Evolutionary conservation across 2,888 invertebrate species (phyloP), one percentile per base, ranked within the genome.

Genomic region (Andricus curvator): DNA sequence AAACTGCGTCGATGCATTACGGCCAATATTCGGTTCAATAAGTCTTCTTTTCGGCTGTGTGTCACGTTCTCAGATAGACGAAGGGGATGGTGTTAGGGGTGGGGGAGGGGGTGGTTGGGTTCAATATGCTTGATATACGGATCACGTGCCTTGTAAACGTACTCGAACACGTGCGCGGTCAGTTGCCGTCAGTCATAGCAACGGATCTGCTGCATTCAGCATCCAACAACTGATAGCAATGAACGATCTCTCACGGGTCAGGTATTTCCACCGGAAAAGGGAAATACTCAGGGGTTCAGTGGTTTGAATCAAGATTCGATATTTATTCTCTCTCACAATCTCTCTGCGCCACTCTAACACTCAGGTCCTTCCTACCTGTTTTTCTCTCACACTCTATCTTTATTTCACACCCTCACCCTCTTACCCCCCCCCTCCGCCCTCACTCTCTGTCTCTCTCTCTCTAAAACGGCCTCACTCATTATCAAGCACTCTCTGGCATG

Each of bases 21-120:
- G 82, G 76, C 76, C 84, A 80, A 84, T 84, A 85, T 84, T 83
- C 80, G 81, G 83, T 80, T 62, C 83, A 80, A 82, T 81, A 82
- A 84, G 78, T 77, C 80, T 80, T 78, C 67, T 44, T 41, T 44
- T 44, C 15, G 22, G 8, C 48, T 48, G 4, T 17, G 5, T 33
- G 15, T 2, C 37, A 9, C 4, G 20, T 65, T 65, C 44, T 74
- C 77, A 56, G 56, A 60, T 22, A 60, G 56, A 2, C 1, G 3
- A 60, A 22, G 56, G 22, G 11, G 56, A 11, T 20, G 22, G 56
- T 22, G 22, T 48, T 48, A 17, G 4, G 17, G 17, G 48, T 0
- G 17, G 6, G 4, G 6, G 20, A 5, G 37, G 20, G 51, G 51
- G 20, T 1, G 56, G 22, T 22, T 22, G 11, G 64, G 25, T 64